Conservation (phyloP, 2,797 vertebrate species). For the Mallotus villosus region DNA sequence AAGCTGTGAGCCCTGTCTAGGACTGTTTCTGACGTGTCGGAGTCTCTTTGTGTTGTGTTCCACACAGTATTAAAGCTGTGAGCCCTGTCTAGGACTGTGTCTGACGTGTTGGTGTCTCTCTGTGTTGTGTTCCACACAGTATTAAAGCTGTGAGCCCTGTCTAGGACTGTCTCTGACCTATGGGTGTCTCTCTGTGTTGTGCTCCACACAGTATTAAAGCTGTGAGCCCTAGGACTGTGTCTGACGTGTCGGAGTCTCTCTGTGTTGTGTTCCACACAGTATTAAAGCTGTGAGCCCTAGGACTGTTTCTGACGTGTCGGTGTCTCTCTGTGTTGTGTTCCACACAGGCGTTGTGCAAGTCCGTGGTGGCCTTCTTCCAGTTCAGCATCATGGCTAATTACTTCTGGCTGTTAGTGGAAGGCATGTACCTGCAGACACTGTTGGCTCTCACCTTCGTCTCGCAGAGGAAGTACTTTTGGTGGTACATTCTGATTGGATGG, state of each 20-base stretch:
- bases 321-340: constrained; percentile 10
- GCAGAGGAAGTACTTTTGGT: constrained; percentile 87
- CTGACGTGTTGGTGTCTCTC: no score
- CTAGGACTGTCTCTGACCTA: no score
- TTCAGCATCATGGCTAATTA: constrained; percentile 89
- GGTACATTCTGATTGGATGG: constrained; percentile 87
- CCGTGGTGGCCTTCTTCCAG: constrained; percentile 84
- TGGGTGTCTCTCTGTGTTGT: not conserved
- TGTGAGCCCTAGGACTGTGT: not conserved
- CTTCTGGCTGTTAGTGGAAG: constrained; percentile 90
- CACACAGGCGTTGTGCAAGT: constrained; percentile 79
- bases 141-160: not conserved
- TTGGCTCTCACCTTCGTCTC: constrained; percentile 85
- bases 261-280: constrained; percentile 52
- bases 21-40: no score
- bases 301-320: not conserved
- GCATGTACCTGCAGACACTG: constrained; percentile 87
- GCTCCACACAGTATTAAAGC: constrained; percentile 50
- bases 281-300: not conserved
- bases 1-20: not conserved
- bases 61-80: not conserved
- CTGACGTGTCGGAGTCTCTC: not conserved
- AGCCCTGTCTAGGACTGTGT: no score
- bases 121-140: constrained; percentile 52
- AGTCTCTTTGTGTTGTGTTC: no score